Conservation (phyloP, 2,113 vertebrate genomes). For the Telmatochromis brichardi region DNA sequence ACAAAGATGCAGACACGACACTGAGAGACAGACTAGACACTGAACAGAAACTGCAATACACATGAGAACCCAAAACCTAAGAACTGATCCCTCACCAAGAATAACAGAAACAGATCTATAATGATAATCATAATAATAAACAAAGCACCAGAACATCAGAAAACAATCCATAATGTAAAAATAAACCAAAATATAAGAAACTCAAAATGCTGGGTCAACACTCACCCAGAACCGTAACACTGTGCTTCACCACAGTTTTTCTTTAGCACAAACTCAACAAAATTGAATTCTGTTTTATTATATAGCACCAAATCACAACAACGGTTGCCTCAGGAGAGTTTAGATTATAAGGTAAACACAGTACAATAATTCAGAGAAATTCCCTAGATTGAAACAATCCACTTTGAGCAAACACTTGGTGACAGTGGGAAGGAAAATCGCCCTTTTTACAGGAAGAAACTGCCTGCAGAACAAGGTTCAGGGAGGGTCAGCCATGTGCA, state of each 20-base stretch:
- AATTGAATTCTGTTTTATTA: neutral
- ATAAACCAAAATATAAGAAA: too few species aligned
- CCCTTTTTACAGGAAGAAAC: neutral
- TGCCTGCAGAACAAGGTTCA: neutral
- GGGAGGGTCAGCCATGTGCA: neutral
- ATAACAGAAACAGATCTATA: too few species aligned
- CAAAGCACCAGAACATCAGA: too few species aligned
- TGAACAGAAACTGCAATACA: too few species aligned
- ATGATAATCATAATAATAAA: too few species aligned
- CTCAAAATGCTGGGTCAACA: too few species aligned
- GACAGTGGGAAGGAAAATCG: rapidly evolving
- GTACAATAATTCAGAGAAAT: neutral
- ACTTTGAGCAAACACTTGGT: neutral
- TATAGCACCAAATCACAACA: rapidly evolving
- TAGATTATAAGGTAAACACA: neutral
- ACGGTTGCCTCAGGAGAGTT: rapidly evolving
- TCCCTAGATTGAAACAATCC: neutral
- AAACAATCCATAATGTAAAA: too few species aligned
- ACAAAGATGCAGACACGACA: too few species aligned
- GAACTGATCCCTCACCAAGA: too few species aligned
- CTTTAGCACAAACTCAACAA: neutral
- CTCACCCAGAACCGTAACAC: rapidly evolving
- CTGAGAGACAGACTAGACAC: too few species aligned
- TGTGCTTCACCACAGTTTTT: neutral
- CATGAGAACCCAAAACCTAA: too few species aligned